A percentile compares a stretch with the other conserved stretches of the same genome.
These are phyloP conservation scores for Eulithis testata DNA, from an alignment of 2,888 invertebrate genomes.

Conservation along the genomic window DNA sequence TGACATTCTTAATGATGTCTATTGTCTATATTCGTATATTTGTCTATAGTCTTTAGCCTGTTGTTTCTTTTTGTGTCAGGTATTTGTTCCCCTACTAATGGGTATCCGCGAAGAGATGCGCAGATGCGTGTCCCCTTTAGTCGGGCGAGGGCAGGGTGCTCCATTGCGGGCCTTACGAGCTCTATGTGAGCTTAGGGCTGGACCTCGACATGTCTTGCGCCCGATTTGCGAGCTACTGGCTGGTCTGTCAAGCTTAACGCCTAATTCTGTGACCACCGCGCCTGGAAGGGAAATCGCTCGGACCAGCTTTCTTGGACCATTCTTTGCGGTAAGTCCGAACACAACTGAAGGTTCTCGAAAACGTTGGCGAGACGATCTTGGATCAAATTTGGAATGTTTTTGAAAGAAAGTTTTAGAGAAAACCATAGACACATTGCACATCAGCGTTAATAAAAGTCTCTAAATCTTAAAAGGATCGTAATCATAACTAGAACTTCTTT, in stretches of 20 bases:
- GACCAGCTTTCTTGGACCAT: conserved; percentile 95
- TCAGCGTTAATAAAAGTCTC: too few relatives aligned
- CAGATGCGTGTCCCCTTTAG: conserved; percentile 87
- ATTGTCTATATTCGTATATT: too few relatives aligned
- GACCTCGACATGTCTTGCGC: conserved; percentile 86
- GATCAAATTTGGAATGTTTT: too few relatives aligned
- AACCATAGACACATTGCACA: too few relatives aligned
- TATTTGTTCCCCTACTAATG: conserved; percentile 72
- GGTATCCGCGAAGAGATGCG: conserved; percentile 85
- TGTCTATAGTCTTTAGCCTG: too few relatives aligned
- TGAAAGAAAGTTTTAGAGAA: too few relatives aligned
- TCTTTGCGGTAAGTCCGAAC: conserved; percentile 87
- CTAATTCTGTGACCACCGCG: conserved; percentile 89
- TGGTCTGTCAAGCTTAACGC: conserved; percentile 85
- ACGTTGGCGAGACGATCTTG: too few relatives aligned
- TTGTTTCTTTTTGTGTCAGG: conserved; percentile 51
- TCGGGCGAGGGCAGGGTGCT: conserved; percentile 88
- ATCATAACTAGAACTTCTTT: too few relatives aligned
- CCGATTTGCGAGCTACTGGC: conserved; percentile 86
- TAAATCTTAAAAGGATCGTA: too few relatives aligned
- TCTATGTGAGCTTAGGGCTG: conserved; percentile 91
- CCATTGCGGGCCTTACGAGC: conserved; percentile 90
- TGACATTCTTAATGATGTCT: too few relatives aligned
- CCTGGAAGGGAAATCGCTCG: conserved; percentile 94
- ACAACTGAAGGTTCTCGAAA: too few relatives aligned